Evolutionary conservation across 2,888 invertebrate species (phyloP).

Genomic region (Mesorhabditis belari): DNA sequence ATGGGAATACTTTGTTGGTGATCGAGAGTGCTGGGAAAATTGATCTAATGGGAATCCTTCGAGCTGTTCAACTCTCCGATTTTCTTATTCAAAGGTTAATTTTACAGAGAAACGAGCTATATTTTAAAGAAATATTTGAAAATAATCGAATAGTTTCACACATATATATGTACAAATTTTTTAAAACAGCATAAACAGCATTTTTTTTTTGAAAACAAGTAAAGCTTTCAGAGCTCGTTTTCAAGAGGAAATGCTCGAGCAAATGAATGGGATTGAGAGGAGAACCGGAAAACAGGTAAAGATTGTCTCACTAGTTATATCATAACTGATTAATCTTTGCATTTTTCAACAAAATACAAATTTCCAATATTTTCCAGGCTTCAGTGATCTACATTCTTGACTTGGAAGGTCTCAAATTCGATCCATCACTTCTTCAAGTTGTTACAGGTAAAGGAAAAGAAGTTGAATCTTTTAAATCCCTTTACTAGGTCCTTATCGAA

Average conservation of each 20-base stretch:
- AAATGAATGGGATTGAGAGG: slow-evolving; percentile 37
- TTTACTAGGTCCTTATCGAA: slow-evolving; percentile 33
- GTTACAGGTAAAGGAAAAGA: slow-evolving; percentile 22
- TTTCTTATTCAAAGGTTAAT: slow-evolving; percentile 38
- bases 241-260: slow-evolving; percentile 32
- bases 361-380: background rate
- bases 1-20: slow-evolving; percentile 33
- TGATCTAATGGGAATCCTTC: slow-evolving; percentile 39
- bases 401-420: slow-evolving; percentile 39
- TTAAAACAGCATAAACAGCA: background rate
- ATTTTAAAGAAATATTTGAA: too few species aligned
- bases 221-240: slow-evolving; percentile 22
- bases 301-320: background rate
- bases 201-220: background rate
- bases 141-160: too few species aligned
- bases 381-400: slow-evolving; percentile 40
- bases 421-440: slow-evolving; percentile 31
- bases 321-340: background rate
- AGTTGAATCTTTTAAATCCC: background rate
- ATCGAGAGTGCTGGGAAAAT: slow-evolving; percentile 42
- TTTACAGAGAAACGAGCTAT: too few species aligned
- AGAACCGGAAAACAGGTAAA: slow-evolving; percentile 22
- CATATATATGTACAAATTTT: too few species aligned
- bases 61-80: slow-evolving; percentile 32
- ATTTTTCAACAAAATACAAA: background rate